A percentile compares a stretch with the other conserved stretches of the same genome.
Conservation (phyloP, 35 echinoderm and acorn worm species). For the Anneissia japonica region DNA sequence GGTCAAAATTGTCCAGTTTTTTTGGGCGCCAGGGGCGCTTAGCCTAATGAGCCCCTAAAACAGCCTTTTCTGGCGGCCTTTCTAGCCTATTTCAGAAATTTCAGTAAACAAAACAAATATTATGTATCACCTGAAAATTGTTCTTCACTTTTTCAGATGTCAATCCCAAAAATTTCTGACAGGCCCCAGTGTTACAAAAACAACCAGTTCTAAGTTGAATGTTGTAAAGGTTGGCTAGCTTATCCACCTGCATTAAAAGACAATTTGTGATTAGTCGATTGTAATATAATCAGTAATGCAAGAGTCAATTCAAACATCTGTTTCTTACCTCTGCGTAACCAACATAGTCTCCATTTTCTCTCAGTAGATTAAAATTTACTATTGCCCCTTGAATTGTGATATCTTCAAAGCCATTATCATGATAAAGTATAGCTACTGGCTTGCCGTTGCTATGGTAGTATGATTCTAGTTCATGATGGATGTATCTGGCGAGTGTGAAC, state of each 20-base stretch:
- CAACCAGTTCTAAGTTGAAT: slow-evolving; percentile 94
- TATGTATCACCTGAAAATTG: slow-evolving; percentile 73
- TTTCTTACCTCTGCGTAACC: slow-evolving; percentile 80
- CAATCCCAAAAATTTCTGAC: slow-evolving; percentile 61
- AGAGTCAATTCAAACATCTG: background rate
- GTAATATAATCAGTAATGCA: background rate
- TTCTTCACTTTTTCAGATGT: slow-evolving; percentile 57
- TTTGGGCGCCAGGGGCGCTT: too few species aligned
- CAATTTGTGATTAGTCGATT: too few species aligned
- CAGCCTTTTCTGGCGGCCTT: too few species aligned
- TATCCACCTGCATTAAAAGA: slow-evolving; percentile 63
- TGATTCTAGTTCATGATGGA: slow-evolving; percentile 28
- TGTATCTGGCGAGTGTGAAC: slow-evolving; percentile 57
- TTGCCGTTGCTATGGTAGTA: slow-evolving; percentile 48
- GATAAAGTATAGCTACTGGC: slow-evolving; percentile 51
- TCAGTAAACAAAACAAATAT: too few species aligned
- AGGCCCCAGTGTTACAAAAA: slow-evolving; percentile 97
- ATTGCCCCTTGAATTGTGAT: slow-evolving; percentile 63
- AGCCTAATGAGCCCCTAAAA: too few species aligned
- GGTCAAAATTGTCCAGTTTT: too few species aligned
- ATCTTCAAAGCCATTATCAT: slow-evolving; percentile 37
- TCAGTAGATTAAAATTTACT: slow-evolving; percentile 73
- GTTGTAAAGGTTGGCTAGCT: slow-evolving; percentile 62
- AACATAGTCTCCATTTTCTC: slow-evolving; percentile 57
- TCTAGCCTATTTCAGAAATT: too few species aligned